Percentiles rank a stretch among this genome's conserved stretches.
Conservation (phyloP, 2,888 invertebrate species). For the Stramonita haemastoma region DNA sequence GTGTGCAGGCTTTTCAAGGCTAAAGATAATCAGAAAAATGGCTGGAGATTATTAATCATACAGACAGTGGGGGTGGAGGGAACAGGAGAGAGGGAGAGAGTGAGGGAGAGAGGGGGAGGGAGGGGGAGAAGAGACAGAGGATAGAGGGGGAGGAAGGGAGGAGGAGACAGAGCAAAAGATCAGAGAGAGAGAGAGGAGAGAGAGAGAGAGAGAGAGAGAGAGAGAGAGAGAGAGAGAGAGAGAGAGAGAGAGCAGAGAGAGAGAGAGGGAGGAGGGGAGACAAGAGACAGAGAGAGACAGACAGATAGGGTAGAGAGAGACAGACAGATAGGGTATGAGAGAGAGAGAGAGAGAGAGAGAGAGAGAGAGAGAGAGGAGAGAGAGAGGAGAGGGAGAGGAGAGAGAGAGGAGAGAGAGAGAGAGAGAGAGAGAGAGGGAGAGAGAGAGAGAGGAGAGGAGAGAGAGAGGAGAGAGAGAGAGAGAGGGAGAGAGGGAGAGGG, state of each 20-base stretch:
- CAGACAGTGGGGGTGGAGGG: neutral
- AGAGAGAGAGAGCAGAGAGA: too few relatives aligned
- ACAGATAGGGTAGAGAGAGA: too few relatives aligned
- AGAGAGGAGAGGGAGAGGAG: neutral
- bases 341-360: neutral
- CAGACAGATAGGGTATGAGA: neutral
- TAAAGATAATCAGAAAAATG: too few relatives aligned
- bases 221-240: too few relatives aligned
- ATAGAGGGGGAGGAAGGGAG: neutral
- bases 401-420: neutral
- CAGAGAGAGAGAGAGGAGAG: neutral
- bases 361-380: neutral
- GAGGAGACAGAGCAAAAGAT: neutral
- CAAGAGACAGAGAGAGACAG: too few relatives aligned
- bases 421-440: neutral
- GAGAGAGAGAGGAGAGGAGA: neutral
- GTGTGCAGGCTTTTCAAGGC: too few relatives aligned
- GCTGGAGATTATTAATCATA: too few relatives aligned
- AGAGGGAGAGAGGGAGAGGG: too few relatives aligned
- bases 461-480: too few relatives aligned
- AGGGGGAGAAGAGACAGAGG: neutral
- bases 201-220: neutral
- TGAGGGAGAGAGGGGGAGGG: neutral
- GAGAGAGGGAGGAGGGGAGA: too few relatives aligned
- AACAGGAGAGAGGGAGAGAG: neutral